Conservation (phyloP, 2,797 vertebrate species). For the Labroides dimidiatus region DNA sequence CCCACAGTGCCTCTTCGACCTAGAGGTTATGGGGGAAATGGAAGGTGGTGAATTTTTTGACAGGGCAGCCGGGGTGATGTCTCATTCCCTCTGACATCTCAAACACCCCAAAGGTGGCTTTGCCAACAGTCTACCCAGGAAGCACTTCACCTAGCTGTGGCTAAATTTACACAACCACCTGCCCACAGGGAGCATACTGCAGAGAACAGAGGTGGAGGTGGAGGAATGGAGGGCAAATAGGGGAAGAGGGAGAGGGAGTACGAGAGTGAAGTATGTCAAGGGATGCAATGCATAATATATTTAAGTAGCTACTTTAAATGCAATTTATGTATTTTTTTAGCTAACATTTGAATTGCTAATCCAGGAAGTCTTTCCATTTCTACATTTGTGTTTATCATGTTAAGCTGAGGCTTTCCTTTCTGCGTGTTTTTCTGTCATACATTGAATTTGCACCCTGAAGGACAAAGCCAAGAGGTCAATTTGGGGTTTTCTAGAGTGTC, state of each 20-base stretch:
- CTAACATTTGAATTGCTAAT: not conserved
- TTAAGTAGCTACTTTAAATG: not conserved
- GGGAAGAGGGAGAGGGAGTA: not conserved
- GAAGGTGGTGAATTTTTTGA: conserved; percentile 84
- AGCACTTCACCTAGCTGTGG: conserved; percentile 82
- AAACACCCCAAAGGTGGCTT: conserved; percentile 82
- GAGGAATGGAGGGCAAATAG: conserved; percentile 44
- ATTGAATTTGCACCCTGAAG: conserved; percentile 10
- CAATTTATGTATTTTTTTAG: conserved; percentile 5
- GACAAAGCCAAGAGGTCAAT: conserved; percentile 11
- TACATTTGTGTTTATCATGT: not conserved
- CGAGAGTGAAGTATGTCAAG: conserved; percentile 13
- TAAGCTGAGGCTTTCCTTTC: not conserved
- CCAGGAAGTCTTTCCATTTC: not conserved
- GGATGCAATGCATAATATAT: conserved; percentile 11
- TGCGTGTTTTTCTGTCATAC: not conserved
- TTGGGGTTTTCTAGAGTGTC: conserved; percentile 21
- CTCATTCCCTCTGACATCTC: conserved; percentile 83
- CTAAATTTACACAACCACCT: conserved; percentile 83
- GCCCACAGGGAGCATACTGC: conserved; percentile 74
- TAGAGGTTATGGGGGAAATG: conserved; percentile 75
- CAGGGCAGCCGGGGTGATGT: conserved; percentile 79
- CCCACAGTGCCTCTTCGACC: conserved; percentile 68
- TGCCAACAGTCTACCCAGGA: conserved; percentile 80
- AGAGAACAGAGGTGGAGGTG: conserved; percentile 59